These are phyloP conservation scores for Lasioglossum leucozonium DNA, from an alignment of 2,888 invertebrate genomes.

Conservation along the genomic window DNA sequence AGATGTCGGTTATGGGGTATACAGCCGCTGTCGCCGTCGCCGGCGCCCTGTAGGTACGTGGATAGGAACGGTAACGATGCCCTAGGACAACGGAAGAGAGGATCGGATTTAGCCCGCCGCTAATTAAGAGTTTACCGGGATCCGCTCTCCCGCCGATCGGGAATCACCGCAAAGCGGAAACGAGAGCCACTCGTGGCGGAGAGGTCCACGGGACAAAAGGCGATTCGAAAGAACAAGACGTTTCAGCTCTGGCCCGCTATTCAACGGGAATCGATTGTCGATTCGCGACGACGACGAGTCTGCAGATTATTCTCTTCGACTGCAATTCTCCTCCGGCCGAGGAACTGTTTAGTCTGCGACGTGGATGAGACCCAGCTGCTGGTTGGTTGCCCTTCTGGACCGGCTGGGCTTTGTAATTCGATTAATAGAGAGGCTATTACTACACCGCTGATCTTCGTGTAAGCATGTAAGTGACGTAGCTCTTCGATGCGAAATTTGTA, in stretches of 20 bases:
- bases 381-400: neutral
- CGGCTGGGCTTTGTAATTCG: too few species aligned
- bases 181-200: slow-evolving; percentile 31
- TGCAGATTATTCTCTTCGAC: neutral
- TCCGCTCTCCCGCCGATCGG: slow-evolving; percentile 15
- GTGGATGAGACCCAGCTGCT: neutral
- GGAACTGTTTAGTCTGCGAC: neutral
- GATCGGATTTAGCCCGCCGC: slow-evolving; percentile 14
- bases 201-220: slow-evolving; percentile 38
- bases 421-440: too few species aligned
- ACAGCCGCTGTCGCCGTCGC: neutral
- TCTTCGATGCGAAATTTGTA: neutral
- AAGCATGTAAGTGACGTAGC: neutral
- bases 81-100: neutral
- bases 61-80: neutral
- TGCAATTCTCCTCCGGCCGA: neutral
- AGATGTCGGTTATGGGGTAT: slow-evolving; percentile 36
- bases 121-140: slow-evolving; percentile 16
- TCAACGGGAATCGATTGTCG: neutral
- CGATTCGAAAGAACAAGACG: slow-evolving; percentile 17
- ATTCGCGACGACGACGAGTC: neutral
- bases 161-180: slow-evolving; percentile 18
- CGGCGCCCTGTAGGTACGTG: too few species aligned
- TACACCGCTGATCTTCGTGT: neutral
- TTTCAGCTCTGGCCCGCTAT: neutral